phyloP scores from a whole-genome alignment of 2,797 vertebrate species.

The Acropternis orthonyx region DNA sequence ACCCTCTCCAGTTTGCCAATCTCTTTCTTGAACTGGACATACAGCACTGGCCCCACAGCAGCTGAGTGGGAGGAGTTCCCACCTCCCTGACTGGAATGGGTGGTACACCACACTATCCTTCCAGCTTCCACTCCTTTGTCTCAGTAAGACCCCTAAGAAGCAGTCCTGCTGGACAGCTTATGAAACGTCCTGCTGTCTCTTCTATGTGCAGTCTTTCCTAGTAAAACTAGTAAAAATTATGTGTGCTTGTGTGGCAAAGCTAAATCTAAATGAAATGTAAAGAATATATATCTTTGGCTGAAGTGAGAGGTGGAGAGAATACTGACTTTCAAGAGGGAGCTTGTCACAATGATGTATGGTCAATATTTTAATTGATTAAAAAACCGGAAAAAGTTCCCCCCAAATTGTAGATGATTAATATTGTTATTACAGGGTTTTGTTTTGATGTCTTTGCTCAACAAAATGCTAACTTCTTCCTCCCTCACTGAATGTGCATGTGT shows the following conservation, averaged over 20 bases:
- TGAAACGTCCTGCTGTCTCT: not conserved
- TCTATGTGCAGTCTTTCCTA: not conserved
- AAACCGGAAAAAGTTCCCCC: not conserved
- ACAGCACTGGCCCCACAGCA: not conserved
- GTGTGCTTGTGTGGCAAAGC: not conserved
- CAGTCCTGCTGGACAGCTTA: not conserved
- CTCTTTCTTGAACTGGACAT: not conserved
- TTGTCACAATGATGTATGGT: not conserved
- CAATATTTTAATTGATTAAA: not conserved
- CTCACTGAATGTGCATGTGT: not conserved
- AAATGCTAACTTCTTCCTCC: not conserved
- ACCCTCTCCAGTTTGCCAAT: not conserved
- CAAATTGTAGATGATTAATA: not conserved
- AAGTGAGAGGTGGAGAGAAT: not conserved
- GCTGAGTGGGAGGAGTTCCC: too few relatives aligned
- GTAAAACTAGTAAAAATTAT: not conserved
- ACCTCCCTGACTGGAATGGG: too few relatives aligned
- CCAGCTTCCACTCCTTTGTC: not conserved
- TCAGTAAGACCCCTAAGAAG: not conserved
- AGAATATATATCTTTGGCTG: not conserved
- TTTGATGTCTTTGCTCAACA: not conserved
- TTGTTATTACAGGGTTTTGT: not conserved
- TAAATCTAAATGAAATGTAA: not conserved
- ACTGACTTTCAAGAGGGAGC: not conserved
- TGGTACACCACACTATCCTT: not conserved